A percentile compares a stretch with the other conserved stretches of the same genome.
Conservation (phyloP, 2,797 vertebrate genomes). For the Hoplostethus atlanticus region DNA sequence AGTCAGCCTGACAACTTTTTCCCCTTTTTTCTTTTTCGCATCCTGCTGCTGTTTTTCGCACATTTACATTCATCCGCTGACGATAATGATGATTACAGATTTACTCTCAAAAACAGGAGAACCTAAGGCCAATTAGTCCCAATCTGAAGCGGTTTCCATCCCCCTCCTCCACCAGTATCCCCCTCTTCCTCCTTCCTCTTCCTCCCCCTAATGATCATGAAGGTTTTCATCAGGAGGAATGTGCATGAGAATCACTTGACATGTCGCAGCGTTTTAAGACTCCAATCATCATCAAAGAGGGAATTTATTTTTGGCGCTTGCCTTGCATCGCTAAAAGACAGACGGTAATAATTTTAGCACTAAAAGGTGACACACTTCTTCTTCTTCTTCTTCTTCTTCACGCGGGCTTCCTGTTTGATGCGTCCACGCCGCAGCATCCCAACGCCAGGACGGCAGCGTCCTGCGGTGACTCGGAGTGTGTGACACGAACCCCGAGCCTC, state of each 20-base stretch:
- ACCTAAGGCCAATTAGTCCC: constrained; percentile 35
- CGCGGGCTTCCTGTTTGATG: too few species aligned
- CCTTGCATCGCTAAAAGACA: background rate
- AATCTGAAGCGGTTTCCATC: constrained; percentile 42
- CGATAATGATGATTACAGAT: constrained; percentile 30
- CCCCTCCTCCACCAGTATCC: constrained; percentile 10
- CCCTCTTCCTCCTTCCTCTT: background rate
- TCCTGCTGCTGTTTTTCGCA: background rate
- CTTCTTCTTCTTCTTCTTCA: too few species aligned
- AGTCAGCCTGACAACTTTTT: background rate
- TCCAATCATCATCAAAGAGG: background rate
- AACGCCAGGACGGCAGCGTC: too few species aligned
- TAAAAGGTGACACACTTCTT: background rate
- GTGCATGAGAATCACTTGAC: constrained; percentile 26
- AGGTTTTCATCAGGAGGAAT: constrained; percentile 6
- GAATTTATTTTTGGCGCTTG: constrained; percentile 28
- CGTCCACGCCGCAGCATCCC: too few species aligned
- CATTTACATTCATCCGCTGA: constrained; percentile 10
- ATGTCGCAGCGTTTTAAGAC: constrained; percentile 12
- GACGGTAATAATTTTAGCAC: background rate
- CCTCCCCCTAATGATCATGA: background rate
- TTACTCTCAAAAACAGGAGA: constrained; percentile 19
- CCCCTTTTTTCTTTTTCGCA: background rate
- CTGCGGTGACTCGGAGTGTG: background rate
- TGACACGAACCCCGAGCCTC: too few species aligned